Base-by-base conservation (phyloP, 2,888 invertebrate species). In the Anoplius nigerrimus region DNA sequence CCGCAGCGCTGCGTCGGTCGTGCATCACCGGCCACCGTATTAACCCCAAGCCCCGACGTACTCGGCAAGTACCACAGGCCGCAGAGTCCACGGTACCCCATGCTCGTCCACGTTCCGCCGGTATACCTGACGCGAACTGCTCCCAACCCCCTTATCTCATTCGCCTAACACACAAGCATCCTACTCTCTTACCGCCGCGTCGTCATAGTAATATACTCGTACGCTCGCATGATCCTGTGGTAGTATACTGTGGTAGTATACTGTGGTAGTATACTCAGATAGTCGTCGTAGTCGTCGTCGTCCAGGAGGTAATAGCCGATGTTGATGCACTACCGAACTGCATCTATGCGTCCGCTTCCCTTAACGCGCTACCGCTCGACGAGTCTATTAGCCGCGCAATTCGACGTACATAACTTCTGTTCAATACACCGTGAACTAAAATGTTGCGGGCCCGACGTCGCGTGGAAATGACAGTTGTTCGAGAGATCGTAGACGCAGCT, bases 1-100 rank as follows among this genome's bases (percentile, higher is more conserved):
- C 87, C 87, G 80, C 86, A 86, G 82, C 83, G 83, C 76, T 84
- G 86, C 87, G 85, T 85, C 81, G 85, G 83, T 84, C 87, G 87
- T 88, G 87, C 87, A 87, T 88, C 87, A 86, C 86, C 83, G 82
- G 86, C 84, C 86, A 85, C 85, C 82, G 85, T 87, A 87, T 87
- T 87, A 87, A 86, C 87, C 87, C 86, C 86, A 85, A 86, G 82
- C 83, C 79, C 77, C 80, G 77, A 80, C 80, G 78, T 72, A 72
- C 75, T 74, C 82, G 74, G 78, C 75, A 75, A 74, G 76, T 67
- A 81, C 81, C 83, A 76, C 80, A 81, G 78, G 76, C 82, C 82
- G 75, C 82, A 84, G 82, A 76, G 72, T 82, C 78, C 81, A 75
- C 71, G 78, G 72, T 63, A 57, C 69, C 65, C 65, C 61, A 51